Evolutionary conservation across 2,888 invertebrate species (phyloP), one percentile per base, ranked within the genome.

Genomic region (Diarsia mendica): DNA sequence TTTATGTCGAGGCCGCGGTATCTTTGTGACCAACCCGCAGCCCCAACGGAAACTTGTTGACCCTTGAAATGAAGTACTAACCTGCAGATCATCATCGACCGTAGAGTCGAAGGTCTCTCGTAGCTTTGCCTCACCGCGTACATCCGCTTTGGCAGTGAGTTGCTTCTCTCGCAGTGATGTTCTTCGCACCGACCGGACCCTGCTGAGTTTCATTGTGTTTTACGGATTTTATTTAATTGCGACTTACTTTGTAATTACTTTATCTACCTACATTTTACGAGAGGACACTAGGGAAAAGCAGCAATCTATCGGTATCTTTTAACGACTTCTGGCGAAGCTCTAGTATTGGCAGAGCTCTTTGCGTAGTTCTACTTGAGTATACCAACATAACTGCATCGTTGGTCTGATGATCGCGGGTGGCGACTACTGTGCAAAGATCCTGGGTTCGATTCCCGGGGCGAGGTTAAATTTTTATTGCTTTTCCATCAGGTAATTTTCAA

Each of bases 101-200:
- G 93, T 93, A 0, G 94, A 95, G 83, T 96, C 96, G 91, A 96
- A 96, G 18, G 96, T 96, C 82, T 96, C 96, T 58, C 96, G 80
- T 0, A 96, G 89, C 79, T 98, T 96, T 39, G 99, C 99, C 94
- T 99, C 99, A 92, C 99, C 99, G 61, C 98, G 97, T 39, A 99
- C 99, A 95, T 99, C 99, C 87, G 99, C 98, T 93, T 99, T 98
- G 58, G 99, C 98, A 72, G 99, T 98, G 86, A 99, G 97, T 84
- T 98, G 98, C 95, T 99, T 99, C 94, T 99, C 99, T 33, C 99
- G 97, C 80, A 99, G 97, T 64, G 99, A 99, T 61, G 99, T 99
- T 81, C 99, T 97, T 60, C 99, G 97, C 63, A 99, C 99, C 67
- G 99, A 99, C 90, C 99, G 98, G 83, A 99, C 99, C 92, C 99